phyloP scores from a whole-genome alignment of 2,888 invertebrate genomes.

The Muscina levida region DNA sequence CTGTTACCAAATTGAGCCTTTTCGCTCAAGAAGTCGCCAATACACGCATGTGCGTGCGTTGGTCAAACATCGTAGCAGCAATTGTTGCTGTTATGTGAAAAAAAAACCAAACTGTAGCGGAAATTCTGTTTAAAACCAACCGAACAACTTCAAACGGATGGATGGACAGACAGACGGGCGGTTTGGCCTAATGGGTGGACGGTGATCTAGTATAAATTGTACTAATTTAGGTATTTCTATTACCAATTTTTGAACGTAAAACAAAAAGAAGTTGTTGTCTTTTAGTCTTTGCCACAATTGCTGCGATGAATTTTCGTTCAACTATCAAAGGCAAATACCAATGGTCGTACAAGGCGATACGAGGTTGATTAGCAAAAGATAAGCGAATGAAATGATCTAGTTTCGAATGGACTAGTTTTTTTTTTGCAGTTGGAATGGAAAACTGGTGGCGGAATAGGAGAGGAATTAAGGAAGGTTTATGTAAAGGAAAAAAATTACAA shows the following conservation, averaged over 20 bases:
- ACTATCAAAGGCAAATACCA: constrained; percentile 38
- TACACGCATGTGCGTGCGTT: constrained; percentile 8
- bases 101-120: constrained; percentile 36
- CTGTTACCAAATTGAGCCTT: too few relatives aligned
- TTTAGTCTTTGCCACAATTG: constrained; percentile 34
- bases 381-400: too few relatives aligned
- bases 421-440: too few relatives aligned
- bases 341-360: not conserved
- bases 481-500: too few relatives aligned
- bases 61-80: not conserved
- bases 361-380: not conserved
- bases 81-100: too few relatives aligned
- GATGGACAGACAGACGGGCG: constrained; percentile 10
- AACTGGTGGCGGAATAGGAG: too few relatives aligned
- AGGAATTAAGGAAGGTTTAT: too few relatives aligned
- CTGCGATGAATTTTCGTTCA: constrained; percentile 28
- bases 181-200: not conserved
- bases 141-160: constrained; percentile 15
- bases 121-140: constrained; percentile 22
- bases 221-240: constrained; percentile 47
- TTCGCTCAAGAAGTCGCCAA: too few relatives aligned
- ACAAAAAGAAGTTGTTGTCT: constrained; percentile 45
- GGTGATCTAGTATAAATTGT: not conserved
- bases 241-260: constrained; percentile 29
- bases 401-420: too few relatives aligned